Evolutionary conservation across 30 jellyfish, hydroid and myxozoan species (phyloP).

Genomic region (Aurelia sp.): DNA sequence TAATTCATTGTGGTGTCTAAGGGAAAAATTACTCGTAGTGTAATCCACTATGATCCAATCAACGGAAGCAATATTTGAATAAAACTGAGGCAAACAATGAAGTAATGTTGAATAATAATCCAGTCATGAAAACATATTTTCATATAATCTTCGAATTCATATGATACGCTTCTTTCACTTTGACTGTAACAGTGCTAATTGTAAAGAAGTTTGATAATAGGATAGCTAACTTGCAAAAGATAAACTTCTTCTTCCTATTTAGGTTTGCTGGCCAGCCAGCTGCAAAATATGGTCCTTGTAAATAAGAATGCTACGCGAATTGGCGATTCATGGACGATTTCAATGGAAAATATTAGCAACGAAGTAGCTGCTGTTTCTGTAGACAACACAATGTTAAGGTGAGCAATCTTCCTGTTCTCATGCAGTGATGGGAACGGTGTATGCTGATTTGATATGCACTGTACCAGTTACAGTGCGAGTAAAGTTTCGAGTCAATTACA

Average conservation of each 20-base stretch:
- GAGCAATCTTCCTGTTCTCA: not conserved
- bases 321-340: conserved; percentile 69
- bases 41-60: too few relatives aligned
- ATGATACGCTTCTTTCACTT: too few relatives aligned
- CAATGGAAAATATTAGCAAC: conserved; percentile 18
- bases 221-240: not conserved
- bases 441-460: not conserved
- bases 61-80: too few relatives aligned
- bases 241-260: not conserved
- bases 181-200: too few relatives aligned
- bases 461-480: not conserved
- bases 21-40: too few relatives aligned
- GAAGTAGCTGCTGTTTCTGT: conserved; percentile 26
- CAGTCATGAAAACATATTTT: too few relatives aligned
- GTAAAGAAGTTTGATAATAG: too few relatives aligned
- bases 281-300: conserved; percentile 17
- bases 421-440: too few relatives aligned
- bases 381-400: conserved; percentile 20
- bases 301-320: conserved; percentile 44
- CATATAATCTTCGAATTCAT: too few relatives aligned
- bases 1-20: too few relatives aligned
- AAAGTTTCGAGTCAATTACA: not conserved
- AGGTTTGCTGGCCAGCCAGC: conserved; percentile 46
- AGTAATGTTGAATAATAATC: too few relatives aligned
- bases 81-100: too few relatives aligned